Conservation (phyloP, 2,113 vertebrate genomes). For the Acinonyx jubatus region DNA sequence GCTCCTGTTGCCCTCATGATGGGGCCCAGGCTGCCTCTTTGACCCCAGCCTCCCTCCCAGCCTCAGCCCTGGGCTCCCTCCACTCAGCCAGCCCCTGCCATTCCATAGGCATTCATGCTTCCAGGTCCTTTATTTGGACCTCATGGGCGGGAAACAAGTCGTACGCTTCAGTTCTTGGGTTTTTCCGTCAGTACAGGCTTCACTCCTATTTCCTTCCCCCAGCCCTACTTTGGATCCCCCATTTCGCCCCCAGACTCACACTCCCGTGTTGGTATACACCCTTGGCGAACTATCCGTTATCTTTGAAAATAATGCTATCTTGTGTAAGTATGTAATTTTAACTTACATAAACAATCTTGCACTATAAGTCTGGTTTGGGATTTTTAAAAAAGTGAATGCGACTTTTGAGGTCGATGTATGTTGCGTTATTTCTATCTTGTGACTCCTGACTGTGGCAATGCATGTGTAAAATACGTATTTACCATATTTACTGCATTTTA, state of each 20-base stretch:
- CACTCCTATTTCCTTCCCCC: not conserved
- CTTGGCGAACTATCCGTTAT: fast-evolving
- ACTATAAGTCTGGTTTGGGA: not conserved
- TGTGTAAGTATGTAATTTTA: not conserved
- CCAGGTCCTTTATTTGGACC: not conserved
- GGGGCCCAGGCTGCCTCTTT: not conserved
- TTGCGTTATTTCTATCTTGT: not conserved
- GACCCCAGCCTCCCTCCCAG: not conserved
- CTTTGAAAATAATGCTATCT: not conserved
- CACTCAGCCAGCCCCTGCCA: not conserved
- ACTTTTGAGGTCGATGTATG: not conserved
- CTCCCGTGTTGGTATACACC: too few species aligned
- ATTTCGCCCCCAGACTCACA: not conserved
- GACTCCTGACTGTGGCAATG: not conserved
- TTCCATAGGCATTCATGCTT: too few species aligned
- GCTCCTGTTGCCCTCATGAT: not conserved
- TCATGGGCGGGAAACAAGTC: not conserved
- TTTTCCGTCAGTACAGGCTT: not conserved
- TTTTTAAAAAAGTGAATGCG: not conserved
- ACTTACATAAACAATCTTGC: not conserved
- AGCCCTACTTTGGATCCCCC: not conserved
- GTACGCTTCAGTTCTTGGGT: not conserved
- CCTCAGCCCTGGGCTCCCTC: not conserved
- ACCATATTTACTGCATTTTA: not conserved
- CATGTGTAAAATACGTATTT: not conserved